phyloP scores from a whole-genome alignment of 2,888 invertebrate species.

The Eupithecia dodoneata region DNA sequence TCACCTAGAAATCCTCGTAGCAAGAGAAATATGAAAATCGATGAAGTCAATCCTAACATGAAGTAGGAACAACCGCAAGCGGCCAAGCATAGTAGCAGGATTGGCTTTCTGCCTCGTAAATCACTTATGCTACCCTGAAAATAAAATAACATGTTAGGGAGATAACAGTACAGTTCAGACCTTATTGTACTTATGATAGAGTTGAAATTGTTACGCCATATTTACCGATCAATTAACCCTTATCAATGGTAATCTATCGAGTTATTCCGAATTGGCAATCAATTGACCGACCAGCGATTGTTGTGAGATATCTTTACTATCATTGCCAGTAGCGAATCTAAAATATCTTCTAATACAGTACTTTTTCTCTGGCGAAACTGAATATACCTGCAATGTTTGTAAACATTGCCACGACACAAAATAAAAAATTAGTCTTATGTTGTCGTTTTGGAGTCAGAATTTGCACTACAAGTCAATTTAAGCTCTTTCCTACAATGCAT shows the following conservation, averaged over 20 bases:
- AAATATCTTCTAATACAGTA: neutral
- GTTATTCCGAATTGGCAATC: neutral
- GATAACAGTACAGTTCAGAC: neutral
- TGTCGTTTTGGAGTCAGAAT: too few species aligned
- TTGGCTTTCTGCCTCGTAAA: slow-evolving; percentile 77
- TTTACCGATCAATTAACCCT: neutral
- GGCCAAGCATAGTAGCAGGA: slow-evolving; percentile 70
- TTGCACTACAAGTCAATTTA: too few species aligned
- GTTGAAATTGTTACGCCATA: neutral
- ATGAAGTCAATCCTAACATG: slow-evolving; percentile 74
- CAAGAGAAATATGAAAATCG: slow-evolving; percentile 70
- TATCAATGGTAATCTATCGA: neutral
- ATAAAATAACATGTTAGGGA: slow-evolving; percentile 13
- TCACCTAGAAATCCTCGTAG: slow-evolving; percentile 78
- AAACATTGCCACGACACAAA: too few species aligned
- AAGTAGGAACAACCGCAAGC: slow-evolving; percentile 76
- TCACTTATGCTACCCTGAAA: slow-evolving; percentile 84
- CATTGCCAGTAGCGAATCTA: neutral
- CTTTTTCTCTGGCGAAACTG: neutral
- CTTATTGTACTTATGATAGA: neutral
- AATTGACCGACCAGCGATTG: neutral
- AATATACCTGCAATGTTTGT: too few species aligned
- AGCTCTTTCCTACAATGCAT: too few species aligned
- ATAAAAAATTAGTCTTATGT: too few species aligned
- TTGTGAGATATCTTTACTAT: neutral